Conservation (phyloP, 2,113 vertebrate species). For the Phylloscopus whistleri region DNA sequence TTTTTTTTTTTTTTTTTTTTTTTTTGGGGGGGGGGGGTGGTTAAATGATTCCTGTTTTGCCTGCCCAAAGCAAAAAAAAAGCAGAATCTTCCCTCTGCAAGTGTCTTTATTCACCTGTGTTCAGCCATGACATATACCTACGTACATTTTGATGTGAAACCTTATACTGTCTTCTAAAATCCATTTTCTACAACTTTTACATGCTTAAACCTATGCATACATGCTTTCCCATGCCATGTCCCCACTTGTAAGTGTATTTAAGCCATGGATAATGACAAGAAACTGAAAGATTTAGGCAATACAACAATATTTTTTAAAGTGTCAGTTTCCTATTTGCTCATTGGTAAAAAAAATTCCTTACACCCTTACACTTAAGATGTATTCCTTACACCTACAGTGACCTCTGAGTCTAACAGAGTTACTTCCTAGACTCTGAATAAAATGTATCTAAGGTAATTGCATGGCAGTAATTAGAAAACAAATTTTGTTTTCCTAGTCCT, state of each 20-base stretch:
- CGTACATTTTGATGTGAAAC: not conserved
- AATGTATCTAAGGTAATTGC: not conserved
- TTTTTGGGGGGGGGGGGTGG: fast-evolving
- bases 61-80: not conserved
- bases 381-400: not conserved
- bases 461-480: not conserved
- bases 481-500: not conserved
- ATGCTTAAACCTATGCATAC: not conserved
- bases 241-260: not conserved
- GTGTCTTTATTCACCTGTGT: not conserved
- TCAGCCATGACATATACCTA: not conserved
- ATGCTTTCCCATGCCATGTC: not conserved
- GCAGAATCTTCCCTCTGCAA: not conserved
- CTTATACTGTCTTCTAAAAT: not conserved
- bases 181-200: not conserved
- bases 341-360: not conserved
- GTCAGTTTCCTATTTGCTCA: not conserved
- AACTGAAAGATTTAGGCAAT: not conserved
- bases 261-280: not conserved
- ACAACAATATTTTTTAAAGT: not conserved
- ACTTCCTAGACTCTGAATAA: not conserved
- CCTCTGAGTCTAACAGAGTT: not conserved
- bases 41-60: not conserved
- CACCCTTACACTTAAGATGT: fast-evolving
- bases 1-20: not conserved